Evolutionary conservation across 2,113 vertebrate genomes (phyloP).

Genomic region (Cyprinodon tularosa): DNA sequence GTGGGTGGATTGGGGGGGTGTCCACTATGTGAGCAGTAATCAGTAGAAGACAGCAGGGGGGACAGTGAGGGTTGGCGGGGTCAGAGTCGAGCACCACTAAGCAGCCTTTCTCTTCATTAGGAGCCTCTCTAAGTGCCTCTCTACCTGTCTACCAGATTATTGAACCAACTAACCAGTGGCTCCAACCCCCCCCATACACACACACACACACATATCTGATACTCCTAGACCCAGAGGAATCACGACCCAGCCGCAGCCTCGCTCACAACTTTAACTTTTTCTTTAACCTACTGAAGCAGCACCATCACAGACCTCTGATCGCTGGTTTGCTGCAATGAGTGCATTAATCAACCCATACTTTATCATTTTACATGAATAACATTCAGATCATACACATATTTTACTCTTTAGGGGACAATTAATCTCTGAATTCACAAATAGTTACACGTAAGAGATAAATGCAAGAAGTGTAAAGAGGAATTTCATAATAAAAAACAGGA

Average conservation of each 20-base stretch:
- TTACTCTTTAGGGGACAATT: constrained; percentile 4
- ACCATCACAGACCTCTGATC: constrained; percentile 7
- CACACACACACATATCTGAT: constrained; percentile 63
- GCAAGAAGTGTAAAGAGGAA: not conserved
- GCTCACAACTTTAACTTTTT: constrained; percentile 70
- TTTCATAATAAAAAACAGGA: not conserved
- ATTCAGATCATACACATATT: not conserved
- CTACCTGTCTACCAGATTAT: constrained; percentile 96
- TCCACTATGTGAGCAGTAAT: constrained; percentile 69
- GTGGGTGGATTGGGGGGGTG: constrained; percentile 16
- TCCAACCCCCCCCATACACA: constrained; percentile 62
- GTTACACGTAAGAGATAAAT: constrained; percentile 1
- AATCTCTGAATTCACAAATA: not conserved
- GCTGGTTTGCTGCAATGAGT: constrained; percentile 22
- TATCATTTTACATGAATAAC: constrained; percentile 15
- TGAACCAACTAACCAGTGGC: constrained; percentile 90
- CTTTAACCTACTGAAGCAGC: constrained; percentile 61
- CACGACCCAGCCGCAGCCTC: constrained; percentile 67
- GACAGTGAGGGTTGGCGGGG: constrained; percentile 87
- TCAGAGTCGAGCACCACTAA: constrained; percentile 89
- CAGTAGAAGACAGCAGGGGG: constrained; percentile 67
- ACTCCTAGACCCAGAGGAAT: constrained; percentile 71
- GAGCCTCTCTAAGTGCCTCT: constrained; percentile 85
- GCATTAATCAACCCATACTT: constrained; percentile 68
- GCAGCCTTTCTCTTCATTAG: constrained; percentile 98